phyloP scores from a whole-genome alignment of 2,797 vertebrate genomes.

The Centropyge bicolor region DNA sequence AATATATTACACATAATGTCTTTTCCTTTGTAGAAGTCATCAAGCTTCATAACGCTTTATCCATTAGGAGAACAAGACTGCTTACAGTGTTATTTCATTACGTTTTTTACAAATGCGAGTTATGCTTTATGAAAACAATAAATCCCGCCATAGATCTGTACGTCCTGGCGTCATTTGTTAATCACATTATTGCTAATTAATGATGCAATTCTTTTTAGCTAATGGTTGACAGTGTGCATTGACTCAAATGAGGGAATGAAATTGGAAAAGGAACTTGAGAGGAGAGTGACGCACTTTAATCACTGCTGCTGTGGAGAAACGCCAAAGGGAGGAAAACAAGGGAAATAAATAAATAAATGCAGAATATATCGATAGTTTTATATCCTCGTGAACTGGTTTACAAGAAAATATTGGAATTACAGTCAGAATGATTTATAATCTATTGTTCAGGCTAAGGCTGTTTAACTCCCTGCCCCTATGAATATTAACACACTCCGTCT shows the following conservation, averaged over 20 bases:
- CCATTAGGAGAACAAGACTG: conserved; percentile 69
- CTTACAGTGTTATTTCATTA: conserved; percentile 75
- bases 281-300: conserved; percentile 66
- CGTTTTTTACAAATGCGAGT: conserved; percentile 68
- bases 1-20: conserved; percentile 75
- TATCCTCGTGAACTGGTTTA: conserved; percentile 79
- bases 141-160: conserved; percentile 67
- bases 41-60: conserved; percentile 72
- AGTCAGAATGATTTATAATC: conserved; percentile 83
- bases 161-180: conserved; percentile 64
- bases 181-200: conserved; percentile 76
- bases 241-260: conserved; percentile 58
- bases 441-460: conserved; percentile 76
- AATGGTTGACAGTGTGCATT: conserved; percentile 67
- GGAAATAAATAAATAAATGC: conserved; percentile 77
- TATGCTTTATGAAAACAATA: conserved; percentile 76
- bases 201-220: conserved; percentile 68
- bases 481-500: conserved; percentile 78
- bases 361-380: conserved; percentile 80
- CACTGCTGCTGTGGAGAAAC: conserved; percentile 41
- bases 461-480: conserved; percentile 74
- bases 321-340: conserved; percentile 56
- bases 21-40: conserved; percentile 75
- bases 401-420: conserved; percentile 83
- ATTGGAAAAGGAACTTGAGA: conserved; percentile 62